Evolutionary conservation across 2,113 vertebrate species (phyloP).

Genomic region (Gobio gobio): DNA sequence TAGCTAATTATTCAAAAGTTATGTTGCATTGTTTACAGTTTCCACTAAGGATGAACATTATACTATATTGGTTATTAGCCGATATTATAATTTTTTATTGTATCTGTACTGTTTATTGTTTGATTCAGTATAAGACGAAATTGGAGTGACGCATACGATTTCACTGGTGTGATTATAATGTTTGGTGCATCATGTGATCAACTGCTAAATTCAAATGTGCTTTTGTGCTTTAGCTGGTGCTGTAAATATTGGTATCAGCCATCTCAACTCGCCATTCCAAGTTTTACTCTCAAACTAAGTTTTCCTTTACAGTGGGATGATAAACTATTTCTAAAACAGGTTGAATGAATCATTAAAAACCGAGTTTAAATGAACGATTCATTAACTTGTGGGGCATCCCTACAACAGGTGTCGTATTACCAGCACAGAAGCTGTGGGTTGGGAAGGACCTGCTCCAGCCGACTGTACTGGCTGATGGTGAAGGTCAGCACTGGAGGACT

Average conservation of each 20-base stretch:
- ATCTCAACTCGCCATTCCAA: not conserved
- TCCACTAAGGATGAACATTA: not conserved
- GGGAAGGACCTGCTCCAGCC: constrained; percentile 95
- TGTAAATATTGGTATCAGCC: not conserved
- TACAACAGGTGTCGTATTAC: constrained; percentile 69
- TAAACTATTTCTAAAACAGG: not conserved
- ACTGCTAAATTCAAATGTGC: too few relatives aligned
- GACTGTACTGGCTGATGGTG: constrained; percentile 89
- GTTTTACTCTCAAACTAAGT: not conserved
- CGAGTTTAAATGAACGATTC: not conserved
- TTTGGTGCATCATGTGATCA: too few relatives aligned
- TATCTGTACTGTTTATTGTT: not conserved
- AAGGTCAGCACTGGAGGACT: constrained; percentile 90
- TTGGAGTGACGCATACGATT: not conserved
- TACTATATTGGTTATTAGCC: not conserved
- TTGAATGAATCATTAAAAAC: not conserved
- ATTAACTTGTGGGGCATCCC: too few relatives aligned
- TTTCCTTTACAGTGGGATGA: not conserved
- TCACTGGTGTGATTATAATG: too few relatives aligned
- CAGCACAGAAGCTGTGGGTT: constrained; percentile 98
- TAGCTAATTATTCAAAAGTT: not conserved
- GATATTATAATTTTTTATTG: not conserved
- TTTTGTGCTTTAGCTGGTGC: too few relatives aligned
- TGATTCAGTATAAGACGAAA: not conserved
- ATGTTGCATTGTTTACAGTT: not conserved